Conservation (phyloP, 2,888 invertebrate genomes). For the Ferrisia virgata region DNA sequence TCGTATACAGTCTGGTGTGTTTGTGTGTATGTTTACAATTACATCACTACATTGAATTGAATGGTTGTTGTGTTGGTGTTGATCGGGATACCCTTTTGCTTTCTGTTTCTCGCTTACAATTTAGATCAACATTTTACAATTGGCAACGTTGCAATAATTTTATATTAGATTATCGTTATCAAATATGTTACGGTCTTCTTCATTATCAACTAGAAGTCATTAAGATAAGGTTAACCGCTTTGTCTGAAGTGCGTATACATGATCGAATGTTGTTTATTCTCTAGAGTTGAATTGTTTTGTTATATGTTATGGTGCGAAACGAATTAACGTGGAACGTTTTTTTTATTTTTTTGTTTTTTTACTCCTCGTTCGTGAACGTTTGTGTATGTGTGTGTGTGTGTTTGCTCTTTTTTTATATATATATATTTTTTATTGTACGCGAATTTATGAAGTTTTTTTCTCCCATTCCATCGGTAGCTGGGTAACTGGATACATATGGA, state of each 20-base stretch:
- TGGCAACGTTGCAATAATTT: slow-evolving; percentile 23
- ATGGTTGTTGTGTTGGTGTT: too few relatives aligned
- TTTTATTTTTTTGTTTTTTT: background rate
- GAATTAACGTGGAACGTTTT: background rate
- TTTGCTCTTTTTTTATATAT: background rate
- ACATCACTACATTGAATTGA: too few relatives aligned
- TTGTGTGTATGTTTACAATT: too few relatives aligned
- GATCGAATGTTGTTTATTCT: slow-evolving; percentile 33
- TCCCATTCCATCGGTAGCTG: background rate
- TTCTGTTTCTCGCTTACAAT: too few relatives aligned
- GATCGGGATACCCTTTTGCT: background rate
- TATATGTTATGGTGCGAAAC: background rate
- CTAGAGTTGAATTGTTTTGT: slow-evolving; percentile 13
- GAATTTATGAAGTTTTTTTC: background rate
- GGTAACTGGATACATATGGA: background rate
- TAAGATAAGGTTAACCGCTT: slow-evolving; percentile 42
- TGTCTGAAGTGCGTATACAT: slow-evolving; percentile 32
- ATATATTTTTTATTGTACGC: background rate
- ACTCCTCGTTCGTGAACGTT: background rate
- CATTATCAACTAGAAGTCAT: slow-evolving; percentile 37
- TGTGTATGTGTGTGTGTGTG: too few relatives aligned
- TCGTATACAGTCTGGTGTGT: background rate
- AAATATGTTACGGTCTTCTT: slow-evolving; percentile 33
- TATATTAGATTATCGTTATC: slow-evolving; percentile 25
- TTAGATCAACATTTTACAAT: background rate